These are phyloP conservation scores for Caenorhabditis sp. DNA, from an alignment of 2,888 invertebrate genomes.

Conservation along the genomic window DNA sequence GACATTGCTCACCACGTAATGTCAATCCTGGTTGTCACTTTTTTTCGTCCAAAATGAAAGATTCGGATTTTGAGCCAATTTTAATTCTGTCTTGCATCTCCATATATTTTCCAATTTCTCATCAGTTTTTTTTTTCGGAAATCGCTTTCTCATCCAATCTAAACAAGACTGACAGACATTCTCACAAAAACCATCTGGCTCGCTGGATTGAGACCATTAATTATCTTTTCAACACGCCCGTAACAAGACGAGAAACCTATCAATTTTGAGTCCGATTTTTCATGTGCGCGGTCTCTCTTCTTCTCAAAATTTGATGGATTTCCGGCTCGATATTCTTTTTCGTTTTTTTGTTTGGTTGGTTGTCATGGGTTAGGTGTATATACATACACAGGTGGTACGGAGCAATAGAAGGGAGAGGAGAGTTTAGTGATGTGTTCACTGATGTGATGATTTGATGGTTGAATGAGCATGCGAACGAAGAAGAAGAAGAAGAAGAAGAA, in stretches of 20 bases:
- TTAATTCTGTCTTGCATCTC: no score
- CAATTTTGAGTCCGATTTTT: slow-evolving; percentile 2
- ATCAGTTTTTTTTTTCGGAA: background rate
- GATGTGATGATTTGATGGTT: background rate
- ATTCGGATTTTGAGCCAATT: no score
- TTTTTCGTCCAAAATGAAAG: no score
- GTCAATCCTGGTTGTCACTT: no score
- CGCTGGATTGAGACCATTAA: background rate
- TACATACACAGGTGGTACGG: background rate
- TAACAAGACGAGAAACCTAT: background rate
- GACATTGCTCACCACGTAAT: no score
- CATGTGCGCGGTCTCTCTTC: background rate
- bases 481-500: background rate
- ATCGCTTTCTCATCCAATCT: background rate
- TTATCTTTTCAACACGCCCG: background rate
- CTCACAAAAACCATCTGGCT: slow-evolving; percentile 4
- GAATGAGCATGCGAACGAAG: background rate
- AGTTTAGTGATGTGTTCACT: background rate
- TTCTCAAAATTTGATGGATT: background rate
- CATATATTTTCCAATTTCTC: no score
- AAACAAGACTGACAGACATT: background rate
- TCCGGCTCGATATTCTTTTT: background rate
- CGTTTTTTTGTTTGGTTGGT: background rate
- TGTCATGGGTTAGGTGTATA: background rate
- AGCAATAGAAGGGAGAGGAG: background rate